phyloP scores from a whole-genome alignment of 2,113 vertebrate genomes.

The Prunella fulvescens region DNA sequence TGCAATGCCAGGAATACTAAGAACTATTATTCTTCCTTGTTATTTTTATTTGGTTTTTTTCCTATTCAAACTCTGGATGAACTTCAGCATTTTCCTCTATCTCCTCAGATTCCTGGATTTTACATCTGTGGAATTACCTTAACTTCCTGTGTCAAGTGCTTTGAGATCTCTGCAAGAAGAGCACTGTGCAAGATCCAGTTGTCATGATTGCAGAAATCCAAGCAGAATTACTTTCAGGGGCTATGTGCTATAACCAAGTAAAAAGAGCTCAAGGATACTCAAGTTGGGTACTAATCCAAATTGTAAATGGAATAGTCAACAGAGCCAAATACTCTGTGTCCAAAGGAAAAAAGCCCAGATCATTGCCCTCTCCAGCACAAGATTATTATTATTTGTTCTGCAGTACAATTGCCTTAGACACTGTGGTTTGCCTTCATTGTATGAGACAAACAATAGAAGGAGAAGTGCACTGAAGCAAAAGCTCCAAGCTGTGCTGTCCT shows the following conservation, averaged over 20 bases:
- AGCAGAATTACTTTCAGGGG: not conserved
- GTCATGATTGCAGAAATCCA: not conserved
- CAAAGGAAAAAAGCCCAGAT: not conserved
- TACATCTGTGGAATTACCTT: not conserved
- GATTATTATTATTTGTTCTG: slow-evolving; percentile 8
- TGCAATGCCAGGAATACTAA: not conserved
- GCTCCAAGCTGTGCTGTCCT: not conserved
- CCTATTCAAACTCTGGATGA: not conserved
- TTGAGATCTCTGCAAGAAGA: not conserved
- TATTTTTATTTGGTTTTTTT: fast-evolving
- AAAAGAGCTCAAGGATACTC: not conserved
- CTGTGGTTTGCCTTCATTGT: not conserved
- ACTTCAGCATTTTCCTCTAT: not conserved
- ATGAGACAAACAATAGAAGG: not conserved
- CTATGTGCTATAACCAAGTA: not conserved
- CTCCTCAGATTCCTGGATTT: not conserved
- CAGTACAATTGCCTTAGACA: not conserved
- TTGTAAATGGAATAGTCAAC: slow-evolving; percentile 18
- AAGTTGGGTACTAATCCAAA: not conserved
- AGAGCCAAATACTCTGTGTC: slow-evolving; percentile 17
- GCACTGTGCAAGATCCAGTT: not conserved
- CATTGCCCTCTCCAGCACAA: not conserved
- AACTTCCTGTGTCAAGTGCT: not conserved
- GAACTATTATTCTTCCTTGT: not conserved
- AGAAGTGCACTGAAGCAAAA: not conserved